Evolutionary conservation across 2,113 vertebrate species (phyloP), one percentile per base, ranked within the genome.

Genomic region (Notothenia coriiceps): DNA sequence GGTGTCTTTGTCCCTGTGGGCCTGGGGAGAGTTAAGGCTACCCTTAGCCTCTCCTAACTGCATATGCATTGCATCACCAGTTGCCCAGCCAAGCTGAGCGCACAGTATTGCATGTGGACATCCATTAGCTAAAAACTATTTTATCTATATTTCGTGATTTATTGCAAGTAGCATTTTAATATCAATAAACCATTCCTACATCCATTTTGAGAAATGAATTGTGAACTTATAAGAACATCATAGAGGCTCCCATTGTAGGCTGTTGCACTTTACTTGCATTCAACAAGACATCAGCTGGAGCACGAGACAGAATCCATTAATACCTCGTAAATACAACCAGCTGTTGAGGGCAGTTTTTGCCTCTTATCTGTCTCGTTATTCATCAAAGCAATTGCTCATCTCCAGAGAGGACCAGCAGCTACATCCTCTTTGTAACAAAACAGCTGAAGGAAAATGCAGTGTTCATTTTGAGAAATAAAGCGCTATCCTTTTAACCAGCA

Each of bases 141-240:
- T 54, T 82, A 84, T 64, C 12, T 44, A 54, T 79, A 47, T 59
- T 60, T 87, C 46, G 9, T 66, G 68, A 77, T 9, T 11, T 59
- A 61, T 71, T 77, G 60, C 43, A 52, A 52, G 56, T 54, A 17
- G 46, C 40, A 63, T 62, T 60, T 79, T 65, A 66, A 57, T 6
- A 6, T 60, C 69, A 69, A 82, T 80, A 87, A 80, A 65, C 80
- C 73, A 76, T 71, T 65, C 49, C 22, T 18, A 62, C 50, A 63
- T 71, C 70, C 8, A 84, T 80, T 83, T 61, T 49, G 61, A 82
- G 15, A 77, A 86, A 88, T 51, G 50, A n/a, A 68, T 59, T 33
- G 33, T 59, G 66, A 80, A 83, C 67, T 78, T 79, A 83, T 82
- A 40, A 78, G 61, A 76, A 60, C 54, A 17, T 80, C 68, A 61